Base-by-base conservation (phyloP, 2,797 vertebrate species). In the Vultur gryphus region DNA sequence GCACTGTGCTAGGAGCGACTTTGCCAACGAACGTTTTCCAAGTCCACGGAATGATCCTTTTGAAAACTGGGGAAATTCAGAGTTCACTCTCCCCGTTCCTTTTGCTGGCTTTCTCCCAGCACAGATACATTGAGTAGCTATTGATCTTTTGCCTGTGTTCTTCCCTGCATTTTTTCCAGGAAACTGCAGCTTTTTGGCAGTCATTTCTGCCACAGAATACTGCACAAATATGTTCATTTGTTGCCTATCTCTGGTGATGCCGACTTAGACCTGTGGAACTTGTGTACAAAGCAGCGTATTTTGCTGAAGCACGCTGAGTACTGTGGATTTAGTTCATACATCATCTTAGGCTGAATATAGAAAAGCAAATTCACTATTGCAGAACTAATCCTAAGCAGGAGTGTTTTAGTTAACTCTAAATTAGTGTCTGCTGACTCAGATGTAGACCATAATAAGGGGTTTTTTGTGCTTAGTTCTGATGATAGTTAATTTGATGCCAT, bases 1-100 rank as follows among this genome's bases (percentile, higher is more conserved):
- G 3, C 11, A 0, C 46, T 12, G 15, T 23, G 28, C 49, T 35
- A 5, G 41, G 37, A 48, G 5, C 7, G 20, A 0, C 59, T 71
- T 62, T 59, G 65, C 39, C 58, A 52, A 9, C 18, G 31, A 37
- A 16, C 1, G 0, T 61, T 78, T 33, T 54, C 46, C 25, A 54
- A 48, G 39, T 7, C 25, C 11, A 5, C 1, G 8, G 58, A 59
- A 28, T 10, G 46, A 59, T 19, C 33, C 25, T 52, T 57, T 39
- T 28, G 65, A 35, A 77, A 77, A 48, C 26, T 5, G 26, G 31
- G 16, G 52, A 16, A 61, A 43, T 37, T 21, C 24, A 31, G 48
- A n/a, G 6, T 26, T 57, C 7, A 1, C 18, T 41, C 39, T 41
- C 57, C 62, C 43, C 31, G 75, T 79, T 26, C 58, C 41, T 66